Evolutionary conservation across 2,797 vertebrate genomes (phyloP), one percentile per base, ranked within the genome.

Genomic region (Helostoma temminkii): DNA sequence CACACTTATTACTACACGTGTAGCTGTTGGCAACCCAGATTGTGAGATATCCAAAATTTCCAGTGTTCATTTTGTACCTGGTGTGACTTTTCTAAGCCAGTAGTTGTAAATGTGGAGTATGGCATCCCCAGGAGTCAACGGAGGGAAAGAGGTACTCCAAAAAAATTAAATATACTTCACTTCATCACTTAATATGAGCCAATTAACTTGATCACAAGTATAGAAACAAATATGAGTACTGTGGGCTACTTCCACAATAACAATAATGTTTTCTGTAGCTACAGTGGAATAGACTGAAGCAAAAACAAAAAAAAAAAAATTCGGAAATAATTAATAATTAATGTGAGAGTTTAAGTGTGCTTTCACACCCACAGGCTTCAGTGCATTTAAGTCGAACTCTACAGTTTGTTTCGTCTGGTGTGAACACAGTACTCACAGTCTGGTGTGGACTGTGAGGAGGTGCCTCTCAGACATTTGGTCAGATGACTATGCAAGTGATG

Each of bases 81-180:
- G 37, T 49, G 21, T 70, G 86, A 83, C 73, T 66, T 85, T 91
- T 90, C 81, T 89, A 65, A 87, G 85, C 65, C 85, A 86, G 39
- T 5, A 22, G 28, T 66, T 42, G 41, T 50, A 49, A 78, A 80
- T 64, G 65, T 28, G 67, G 54, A 64, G 69, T 47, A 30, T 61
- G 25, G 32, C 46, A 65, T 64, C 37, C 53, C 57, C 58, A n/a
- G 18, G 65, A 47, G 64, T 4, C 5, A 41, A 14, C 9, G 30
- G 16, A 76, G 53, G 11, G 18, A 22, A 26, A 49, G 42, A 47
- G 61, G 60, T 36, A 34, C 63, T 67, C 30, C 26, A 25, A 58
- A 25, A 66, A 71, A 63, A 74, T 42, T 43, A 77, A 18, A 15
- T 72, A 69, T 8, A 71, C 11, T 63, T 48, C 21, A 21, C 16